phyloP scores from a whole-genome alignment of 1,140 invertebrate genomes.

The Asbolus verrucosus region DNA sequence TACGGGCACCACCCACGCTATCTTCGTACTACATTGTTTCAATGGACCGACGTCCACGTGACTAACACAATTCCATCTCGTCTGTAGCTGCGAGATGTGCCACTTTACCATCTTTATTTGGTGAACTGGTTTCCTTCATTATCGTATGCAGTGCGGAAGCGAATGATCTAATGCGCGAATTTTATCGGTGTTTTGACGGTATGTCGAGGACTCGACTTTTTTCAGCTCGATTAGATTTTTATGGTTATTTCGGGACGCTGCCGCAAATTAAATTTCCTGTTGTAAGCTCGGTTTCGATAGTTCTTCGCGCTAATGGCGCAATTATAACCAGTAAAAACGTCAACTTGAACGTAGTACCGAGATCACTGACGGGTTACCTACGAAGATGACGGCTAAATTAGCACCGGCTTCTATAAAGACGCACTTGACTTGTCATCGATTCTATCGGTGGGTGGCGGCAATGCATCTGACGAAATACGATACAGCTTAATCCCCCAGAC shows the following conservation, averaged over 20 bases:
- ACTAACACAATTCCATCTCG: conserved; percentile 9
- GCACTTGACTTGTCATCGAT: not conserved
- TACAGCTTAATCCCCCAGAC: not conserved
- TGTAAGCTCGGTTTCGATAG: no score
- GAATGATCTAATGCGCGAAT: conserved; percentile 30
- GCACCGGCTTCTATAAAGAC: not conserved
- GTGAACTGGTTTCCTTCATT: conserved; percentile 37
- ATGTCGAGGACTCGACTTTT: conserved; percentile 33
- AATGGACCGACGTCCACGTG: conserved; percentile 17
- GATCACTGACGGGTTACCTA: no score
- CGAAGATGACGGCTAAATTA: no score
- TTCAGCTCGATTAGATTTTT: conserved; percentile 26
- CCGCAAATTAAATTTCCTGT: no score
- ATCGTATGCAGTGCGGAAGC: conserved; percentile 22
- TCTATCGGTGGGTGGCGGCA: not conserved
- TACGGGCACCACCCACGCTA: conserved; percentile 39
- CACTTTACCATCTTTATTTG: conserved; percentile 40
- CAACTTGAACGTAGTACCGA: no score
- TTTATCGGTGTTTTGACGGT: conserved; percentile 41
- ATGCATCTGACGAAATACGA: no score
- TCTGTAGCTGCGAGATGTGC: conserved; percentile 26
- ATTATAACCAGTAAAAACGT: no score
- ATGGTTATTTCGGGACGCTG: not conserved
- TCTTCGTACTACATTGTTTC: conserved; percentile 4
- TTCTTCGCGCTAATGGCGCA: no score